phyloP scores from a whole-genome alignment of 2,888 invertebrate genomes.

The Folsomia candida region DNA sequence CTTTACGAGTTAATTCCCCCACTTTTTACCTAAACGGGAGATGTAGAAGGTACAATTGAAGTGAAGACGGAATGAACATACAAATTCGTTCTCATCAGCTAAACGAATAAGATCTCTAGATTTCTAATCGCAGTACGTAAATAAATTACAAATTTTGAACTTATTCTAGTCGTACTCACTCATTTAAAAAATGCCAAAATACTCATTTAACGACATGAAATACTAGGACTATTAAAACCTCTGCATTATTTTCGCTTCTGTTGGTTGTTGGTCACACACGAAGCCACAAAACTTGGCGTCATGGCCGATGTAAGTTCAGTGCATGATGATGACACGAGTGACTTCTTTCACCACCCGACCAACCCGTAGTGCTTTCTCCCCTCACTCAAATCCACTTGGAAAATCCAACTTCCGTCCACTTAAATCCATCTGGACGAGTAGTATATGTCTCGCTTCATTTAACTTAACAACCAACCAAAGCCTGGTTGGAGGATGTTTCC shows the following conservation, averaged over 20 bases:
- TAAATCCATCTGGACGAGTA: constrained; percentile 10
- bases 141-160: no score
- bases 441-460: constrained; percentile 22
- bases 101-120: no score
- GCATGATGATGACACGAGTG: not conserved
- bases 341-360: not conserved
- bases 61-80: not conserved
- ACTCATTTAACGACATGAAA: no score
- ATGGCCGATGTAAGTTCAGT: not conserved
- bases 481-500: no score
- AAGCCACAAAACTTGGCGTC: no score
- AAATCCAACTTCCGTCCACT: constrained; percentile 19
- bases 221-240: no score
- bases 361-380: not conserved
- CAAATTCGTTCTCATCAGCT: no score
- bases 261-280: not conserved
- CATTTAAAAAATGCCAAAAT: no score
- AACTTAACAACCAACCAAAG: constrained; percentile 19
- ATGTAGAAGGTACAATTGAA: not conserved
- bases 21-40: not conserved
- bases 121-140: no score
- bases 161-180: no score
- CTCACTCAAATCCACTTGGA: constrained; percentile 13
- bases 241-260: no score
- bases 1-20: no score